Base-by-base conservation (phyloP, 2,113 vertebrate species). In the Petromus typicus region DNA sequence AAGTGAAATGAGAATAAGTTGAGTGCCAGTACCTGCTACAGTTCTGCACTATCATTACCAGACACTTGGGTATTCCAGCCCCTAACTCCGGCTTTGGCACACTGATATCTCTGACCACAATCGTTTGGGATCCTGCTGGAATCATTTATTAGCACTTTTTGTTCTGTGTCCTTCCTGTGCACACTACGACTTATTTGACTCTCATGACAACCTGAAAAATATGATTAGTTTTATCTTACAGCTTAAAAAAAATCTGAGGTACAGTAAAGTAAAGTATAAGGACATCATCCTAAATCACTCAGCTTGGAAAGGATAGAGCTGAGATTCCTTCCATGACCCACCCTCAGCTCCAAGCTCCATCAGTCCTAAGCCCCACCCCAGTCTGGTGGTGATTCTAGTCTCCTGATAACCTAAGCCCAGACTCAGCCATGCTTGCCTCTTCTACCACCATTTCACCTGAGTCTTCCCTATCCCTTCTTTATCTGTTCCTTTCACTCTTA, bases 161-260 rank as follows among this genome's bases (percentile, higher is more conserved):
- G 59, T 61, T 23, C 59, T 23, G 59, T 23, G 16, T 80, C 48
- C 34, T 82, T 48, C 82, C 51, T 67, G 87, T 71, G 56, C 9
- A 27, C 27, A 34, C 5, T 45, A 83, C 16, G 66, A 73, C 40
- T 82, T 45, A 45, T 86, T 64, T 34, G 34, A 85, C n/a, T 66
- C 71, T 81, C 32, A 63, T 63, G 22, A 89, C 23, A 81, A 82
- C 30, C 23, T 85, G 25, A 37, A 82, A 71, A 16, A 25, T 82
- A 83, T 93, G 85, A 7, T 71, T 84, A 64, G 71, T 56, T 93
- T 75, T 17, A 67, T 87, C 92, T 92, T 79, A 54, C 30, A 63
- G 45, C 61, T 93, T 59, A 96, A 48, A 73, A 95, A 91, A 78
- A 91, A 73, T 2, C 71, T 51, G 34, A 93, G 10, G 7, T 83